Base-by-base conservation (phyloP, 2,113 vertebrate genomes). In the Saguinus imperator region DNA sequence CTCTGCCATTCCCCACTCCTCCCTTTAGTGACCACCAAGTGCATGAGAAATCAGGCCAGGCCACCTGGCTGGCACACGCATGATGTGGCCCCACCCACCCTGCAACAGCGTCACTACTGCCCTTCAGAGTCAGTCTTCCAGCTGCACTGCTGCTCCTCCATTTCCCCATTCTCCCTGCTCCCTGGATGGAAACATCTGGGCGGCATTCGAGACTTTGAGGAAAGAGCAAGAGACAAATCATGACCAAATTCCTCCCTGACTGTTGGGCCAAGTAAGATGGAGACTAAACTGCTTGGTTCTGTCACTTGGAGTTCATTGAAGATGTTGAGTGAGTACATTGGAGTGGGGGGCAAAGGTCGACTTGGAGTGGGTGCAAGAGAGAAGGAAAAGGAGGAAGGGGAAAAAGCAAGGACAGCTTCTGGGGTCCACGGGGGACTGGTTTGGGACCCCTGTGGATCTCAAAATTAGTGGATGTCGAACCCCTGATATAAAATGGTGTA, bases 41-140 rank as follows among this genome's bases (percentile, higher is more conserved):
- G 11, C 16, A 4, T 6, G 0, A 9, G 23, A 64, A 6, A 40
- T 2, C 61, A 73, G 23, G 6, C 32, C 68, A 16, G 40, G 32
- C 18, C 32, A 14, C 10, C 7, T 29, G 43, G 25, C 43, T 27
- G n/a, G 8, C 57, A 70, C 50, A 29, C 4, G 1, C 17, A 0
- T 20, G 17, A 9, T 29, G 43, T 8, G 8, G 25, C 43, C 43
- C 75, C 9, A 43, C 14, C 27, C 32, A 23, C 18, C 9, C 6
- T 32, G 20, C 48, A 20, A 21, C 32, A 9, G 45, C 25, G 2
- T 35, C 76, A 27, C 61, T 29, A 12, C 61, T 64, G 27, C 27
- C 13, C 61, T 14, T 64, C 12, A 64, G 61, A 64, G 61, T 29
- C 61, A 64, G 11, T 64, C 12, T 27, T 64, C 61, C 61, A 64